phyloP scores from a whole-genome alignment of 1,140 invertebrate species.

The Oncopeltus fasciatus region DNA sequence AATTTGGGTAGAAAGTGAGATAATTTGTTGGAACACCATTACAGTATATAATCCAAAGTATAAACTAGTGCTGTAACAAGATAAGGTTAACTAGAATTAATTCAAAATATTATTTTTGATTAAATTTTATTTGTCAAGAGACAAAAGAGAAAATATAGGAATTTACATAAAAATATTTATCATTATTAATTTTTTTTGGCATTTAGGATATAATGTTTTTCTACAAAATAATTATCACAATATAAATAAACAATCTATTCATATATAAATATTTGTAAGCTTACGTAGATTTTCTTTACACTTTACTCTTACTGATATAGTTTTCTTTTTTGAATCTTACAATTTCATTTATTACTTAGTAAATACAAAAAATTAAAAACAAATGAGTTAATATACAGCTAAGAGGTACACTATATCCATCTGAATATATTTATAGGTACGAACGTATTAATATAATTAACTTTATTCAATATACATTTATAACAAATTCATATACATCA shows the following conservation, averaged over 20 bases:
- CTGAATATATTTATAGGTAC: background rate
- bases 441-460: background rate
- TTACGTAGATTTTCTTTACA: background rate
- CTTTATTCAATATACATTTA: background rate
- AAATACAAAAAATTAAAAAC: background rate
- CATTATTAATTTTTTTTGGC: background rate
- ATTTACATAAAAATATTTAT: constrained; percentile 10
- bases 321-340: background rate
- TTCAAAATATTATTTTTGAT: too few relatives aligned
- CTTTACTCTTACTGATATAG: background rate
- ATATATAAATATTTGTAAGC: background rate
- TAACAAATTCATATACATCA: background rate
- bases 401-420: background rate
- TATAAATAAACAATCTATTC: background rate
- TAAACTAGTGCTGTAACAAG: too few relatives aligned
- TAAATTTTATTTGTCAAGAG: background rate
- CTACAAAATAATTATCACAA: constrained; percentile 7
- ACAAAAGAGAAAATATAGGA: constrained; percentile 7
- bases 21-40: too few relatives aligned
- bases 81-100: too few relatives aligned
- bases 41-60: too few relatives aligned
- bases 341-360: background rate
- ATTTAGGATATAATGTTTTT: constrained; percentile 2
- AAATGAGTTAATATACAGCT: background rate
- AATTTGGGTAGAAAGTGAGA: too few relatives aligned